Evolutionary conservation across 2,888 invertebrate species (phyloP), one percentile per base, ranked within the genome.

Genomic region (Melieria picta): DNA sequence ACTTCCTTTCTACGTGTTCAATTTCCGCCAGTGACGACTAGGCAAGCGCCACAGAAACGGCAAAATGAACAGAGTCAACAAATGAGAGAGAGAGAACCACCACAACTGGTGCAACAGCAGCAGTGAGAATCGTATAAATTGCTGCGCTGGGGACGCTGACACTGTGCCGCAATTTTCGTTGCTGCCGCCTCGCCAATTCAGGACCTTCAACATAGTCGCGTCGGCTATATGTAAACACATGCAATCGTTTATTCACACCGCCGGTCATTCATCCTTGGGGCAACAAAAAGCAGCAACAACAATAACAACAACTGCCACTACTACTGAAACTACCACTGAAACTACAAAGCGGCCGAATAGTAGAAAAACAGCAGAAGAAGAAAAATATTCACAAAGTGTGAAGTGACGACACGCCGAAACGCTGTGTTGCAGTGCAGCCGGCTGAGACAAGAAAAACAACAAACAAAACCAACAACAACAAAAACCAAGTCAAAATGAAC

Each of bases 71-170:
- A 52, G 52, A 13, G 52, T 9, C 5, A 52, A 52, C 3, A 7
- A 52, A 52, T 3, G 11, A 50, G 2, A 52, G 13, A 30, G 30
- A 30, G 9, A 7, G 13, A 52, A 52, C 4, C 43, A 30, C 60
- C 9, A 43, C 11, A 45, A 10, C 7, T 10, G 52, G 43, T 55
- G 48, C 61, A 45, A 64, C 72, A 69, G 76, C 72, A 68, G 77
- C 78, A 80, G 77, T 77, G 80, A 81, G 78, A 81, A 81, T 78
- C 79, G 79, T 80, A 80, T 79, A 77, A 78, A 80, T 79, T 58
- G 16, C 16, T n/a, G 74, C 77, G 6, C 11, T 5, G 13, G 42
- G 7, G 11, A 55, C 48, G 55, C 48, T 45, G 72, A 74, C 60
- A 71, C 77, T 72, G 68, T 72, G 69, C 71, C 55, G 52, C 62